Evolutionary conservation across 2,888 invertebrate species (phyloP), one percentile per base, ranked within the genome.

Genomic region (Archips crataeganus): DNA sequence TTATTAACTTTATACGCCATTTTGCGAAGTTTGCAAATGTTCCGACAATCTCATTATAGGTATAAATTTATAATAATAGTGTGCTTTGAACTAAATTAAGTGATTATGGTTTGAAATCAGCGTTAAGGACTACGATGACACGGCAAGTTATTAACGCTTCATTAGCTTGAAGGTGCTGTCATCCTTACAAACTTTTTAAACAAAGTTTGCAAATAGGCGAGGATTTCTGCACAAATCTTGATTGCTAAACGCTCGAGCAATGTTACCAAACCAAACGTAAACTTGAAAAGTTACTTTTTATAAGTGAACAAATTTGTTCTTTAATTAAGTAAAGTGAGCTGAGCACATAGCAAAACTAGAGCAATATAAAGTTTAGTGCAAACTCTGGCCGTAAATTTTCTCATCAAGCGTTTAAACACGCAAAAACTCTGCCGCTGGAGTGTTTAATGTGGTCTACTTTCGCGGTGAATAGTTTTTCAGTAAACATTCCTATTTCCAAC

Each of bases 1-100:
- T 92, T 93, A 94, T 94, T 93, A 94, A 94, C 90, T 93, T 93
- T 93, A 93, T 94, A 93, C 93, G 93, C 91, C 90, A 89, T 94
- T 94, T 94, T 93, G 90, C 90, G 87, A 90, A 92, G 92, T 93
- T 93, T 93, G 92, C 93, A 88, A 93, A 93, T 89, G 91, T 91
- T 90, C 90, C 86, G 87, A 90, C 89, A 86, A 87, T 90, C 92
- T 92, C 90, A 93, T 93, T 94, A 93, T 86, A 84, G 85, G 87
- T 90, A 91, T 91, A 90, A 91, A 91, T 88, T 91, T 91, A 90
- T 93, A 93, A 93, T 93, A 92, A 92, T 91, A 92, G 90, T 89
- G 84, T 87, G 79, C 85, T 89, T 89, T 88, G 87, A 87, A 89
- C 87, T 88, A 90, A 90, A 93, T 93, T 90, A 92, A 94, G 93